Evolutionary conservation across 2,797 vertebrate genomes (phyloP).

Genomic region (Neosilurus mollespiculum): DNA sequence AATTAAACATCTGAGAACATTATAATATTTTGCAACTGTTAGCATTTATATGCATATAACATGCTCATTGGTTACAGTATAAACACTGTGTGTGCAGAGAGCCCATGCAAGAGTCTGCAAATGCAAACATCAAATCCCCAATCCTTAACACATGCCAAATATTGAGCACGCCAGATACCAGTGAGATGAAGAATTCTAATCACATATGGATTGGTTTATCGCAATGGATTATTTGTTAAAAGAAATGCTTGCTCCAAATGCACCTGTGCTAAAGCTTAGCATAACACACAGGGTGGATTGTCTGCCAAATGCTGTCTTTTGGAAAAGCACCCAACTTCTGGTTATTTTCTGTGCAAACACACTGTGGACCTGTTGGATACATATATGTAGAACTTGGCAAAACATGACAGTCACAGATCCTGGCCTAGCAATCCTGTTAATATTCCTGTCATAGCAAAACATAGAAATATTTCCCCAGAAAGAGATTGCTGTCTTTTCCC

Average conservation of each 20-base stretch:
- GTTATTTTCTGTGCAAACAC: slow-evolving; percentile 55
- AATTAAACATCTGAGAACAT: background rate
- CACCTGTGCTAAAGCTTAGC: slow-evolving; percentile 21
- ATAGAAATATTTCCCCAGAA: slow-evolving; percentile 22
- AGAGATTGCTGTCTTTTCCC: slow-evolving; percentile 40
- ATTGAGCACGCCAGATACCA: background rate
- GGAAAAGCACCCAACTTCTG: slow-evolving; percentile 39
- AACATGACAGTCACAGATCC: slow-evolving; percentile 35
- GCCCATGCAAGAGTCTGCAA: background rate
- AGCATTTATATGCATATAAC: background rate
- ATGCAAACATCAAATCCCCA: slow-evolving; percentile 8
- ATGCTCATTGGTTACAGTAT: background rate
- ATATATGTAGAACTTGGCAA: slow-evolving; percentile 48
- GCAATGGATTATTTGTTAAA: slow-evolving; percentile 16
- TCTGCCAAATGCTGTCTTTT: slow-evolving; percentile 29
- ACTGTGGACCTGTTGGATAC: slow-evolving; percentile 46
- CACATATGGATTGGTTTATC: slow-evolving; percentile 1
- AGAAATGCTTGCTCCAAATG: background rate
- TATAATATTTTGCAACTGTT: background rate
- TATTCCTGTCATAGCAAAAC: slow-evolving; percentile 45
- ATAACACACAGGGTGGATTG: slow-evolving; percentile 20
- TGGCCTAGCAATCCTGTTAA: slow-evolving; percentile 27
- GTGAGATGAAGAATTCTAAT: background rate
- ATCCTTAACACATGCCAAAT: slow-evolving; percentile 8
- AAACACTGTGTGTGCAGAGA: background rate